A percentile compares a stretch with the other conserved stretches of the same genome.
Evolutionary conservation across 2,888 invertebrate genomes (phyloP).

Genomic region (Aleiodes leptofemur): DNA sequence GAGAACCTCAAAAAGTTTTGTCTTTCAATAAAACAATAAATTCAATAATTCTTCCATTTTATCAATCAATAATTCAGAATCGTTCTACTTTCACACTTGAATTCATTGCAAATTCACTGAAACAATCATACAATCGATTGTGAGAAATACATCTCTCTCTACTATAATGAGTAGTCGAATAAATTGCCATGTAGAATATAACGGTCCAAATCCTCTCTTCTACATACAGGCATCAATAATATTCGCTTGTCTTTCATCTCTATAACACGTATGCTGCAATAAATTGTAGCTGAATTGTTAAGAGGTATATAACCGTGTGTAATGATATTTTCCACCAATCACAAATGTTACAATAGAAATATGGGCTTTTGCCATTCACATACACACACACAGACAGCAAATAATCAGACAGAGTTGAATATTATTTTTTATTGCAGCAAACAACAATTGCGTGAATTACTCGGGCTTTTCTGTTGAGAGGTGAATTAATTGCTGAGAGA

Average conservation of each 20-base stretch:
- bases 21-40: too few relatives aligned
- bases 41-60: too few relatives aligned
- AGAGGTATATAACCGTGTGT: constrained; percentile 11
- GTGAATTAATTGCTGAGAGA: background rate
- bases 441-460: constrained; percentile 23
- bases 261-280: constrained; percentile 10
- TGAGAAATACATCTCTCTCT: background rate
- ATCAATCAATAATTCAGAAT: constrained; percentile 1
- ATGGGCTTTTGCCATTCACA: background rate
- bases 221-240: background rate
- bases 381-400: too few relatives aligned
- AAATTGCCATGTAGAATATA: background rate
- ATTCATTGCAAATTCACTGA: constrained; percentile 11
- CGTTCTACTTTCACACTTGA: constrained; percentile 3
- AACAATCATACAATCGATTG: constrained; percentile 1
- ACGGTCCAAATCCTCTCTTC: constrained; percentile 2
- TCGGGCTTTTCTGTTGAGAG: constrained; percentile 11
- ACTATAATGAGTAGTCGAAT: constrained; percentile 23
- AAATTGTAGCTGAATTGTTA: constrained; percentile 31
- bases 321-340: constrained; percentile 36
- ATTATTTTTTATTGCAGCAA: background rate
- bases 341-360: constrained; percentile 18
- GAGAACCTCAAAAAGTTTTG: too few relatives aligned
- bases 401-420: constrained; percentile 5
- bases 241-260: constrained; percentile 42